These are phyloP conservation scores for Cichladusa arquata DNA, from an alignment of 2,113 vertebrate species.

Conservation along the genomic window DNA sequence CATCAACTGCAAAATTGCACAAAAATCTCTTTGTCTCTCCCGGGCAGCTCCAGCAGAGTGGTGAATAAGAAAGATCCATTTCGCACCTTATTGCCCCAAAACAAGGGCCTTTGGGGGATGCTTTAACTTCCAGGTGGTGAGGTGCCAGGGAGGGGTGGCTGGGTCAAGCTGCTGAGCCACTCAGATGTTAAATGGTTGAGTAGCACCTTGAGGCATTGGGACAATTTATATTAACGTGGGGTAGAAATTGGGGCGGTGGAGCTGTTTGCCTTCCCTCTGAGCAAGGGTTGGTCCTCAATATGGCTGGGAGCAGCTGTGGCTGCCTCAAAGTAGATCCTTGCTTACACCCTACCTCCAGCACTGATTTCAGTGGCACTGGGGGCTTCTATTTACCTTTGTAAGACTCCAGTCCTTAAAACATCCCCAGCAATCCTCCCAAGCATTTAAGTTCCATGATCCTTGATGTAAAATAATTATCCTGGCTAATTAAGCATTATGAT, in stretches of 20 bases:
- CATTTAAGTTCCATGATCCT: background rate
- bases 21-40: background rate
- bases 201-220: background rate
- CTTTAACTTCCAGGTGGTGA: background rate
- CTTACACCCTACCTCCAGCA: background rate
- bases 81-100: background rate
- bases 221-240: background rate
- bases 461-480: background rate
- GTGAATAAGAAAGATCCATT: background rate
- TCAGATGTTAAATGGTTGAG: background rate
- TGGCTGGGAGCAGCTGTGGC: background rate
- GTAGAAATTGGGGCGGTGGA: background rate
- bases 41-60: background rate
- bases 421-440: background rate
- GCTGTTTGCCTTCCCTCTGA: background rate
- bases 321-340: background rate
- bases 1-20: background rate
- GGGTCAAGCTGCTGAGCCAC: fast-evolving
- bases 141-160: background rate
- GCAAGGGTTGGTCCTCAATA: background rate
- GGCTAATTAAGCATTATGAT: background rate
- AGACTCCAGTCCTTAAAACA: background rate
- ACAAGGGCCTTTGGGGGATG: background rate
- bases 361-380: fast-evolving
- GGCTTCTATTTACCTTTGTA: background rate